Evolutionary conservation across 2,888 invertebrate species (phyloP).

Genomic region (Chrysotoxum bicinctum): DNA sequence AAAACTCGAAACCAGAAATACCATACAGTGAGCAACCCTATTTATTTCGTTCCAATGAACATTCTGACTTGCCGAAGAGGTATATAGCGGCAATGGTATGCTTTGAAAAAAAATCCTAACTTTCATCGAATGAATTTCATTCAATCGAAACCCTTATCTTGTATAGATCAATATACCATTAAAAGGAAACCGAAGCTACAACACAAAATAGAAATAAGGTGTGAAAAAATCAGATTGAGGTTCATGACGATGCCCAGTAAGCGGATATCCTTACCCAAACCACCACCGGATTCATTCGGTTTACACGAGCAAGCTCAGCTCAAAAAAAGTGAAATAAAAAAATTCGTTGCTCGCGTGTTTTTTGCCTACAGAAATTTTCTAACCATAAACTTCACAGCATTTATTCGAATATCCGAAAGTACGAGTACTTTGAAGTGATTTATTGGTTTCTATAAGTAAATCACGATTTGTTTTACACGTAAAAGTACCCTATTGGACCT

Average conservation of each 20-base stretch:
- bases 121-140: conserved; percentile 33
- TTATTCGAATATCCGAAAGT: no score
- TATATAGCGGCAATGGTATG: not conserved
- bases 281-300: conserved; percentile 32
- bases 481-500: no score
- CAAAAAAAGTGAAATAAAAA: not conserved
- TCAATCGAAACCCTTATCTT: conserved; percentile 45
- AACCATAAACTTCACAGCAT: no score
- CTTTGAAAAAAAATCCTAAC: conserved; percentile 4
- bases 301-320: conserved; percentile 11
- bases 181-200: conserved; percentile 6
- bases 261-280: conserved; percentile 58
- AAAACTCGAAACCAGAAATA: conserved; percentile 29
- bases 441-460: no score
- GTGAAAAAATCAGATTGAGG: conserved; percentile 55
- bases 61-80: conserved; percentile 27
- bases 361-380: not conserved
- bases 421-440: no score
- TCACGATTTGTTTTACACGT: no score
- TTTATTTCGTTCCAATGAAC: conserved; percentile 38
- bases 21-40: conserved; percentile 18
- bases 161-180: conserved; percentile 35
- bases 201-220: conserved; percentile 15
- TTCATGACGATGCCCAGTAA: conserved; percentile 60
- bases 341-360: not conserved